A percentile compares a stretch with the other conserved stretches of the same genome.
Evolutionary conservation across 2,888 invertebrate genomes (phyloP).

Genomic region (Aspidiotus destructor): DNA sequence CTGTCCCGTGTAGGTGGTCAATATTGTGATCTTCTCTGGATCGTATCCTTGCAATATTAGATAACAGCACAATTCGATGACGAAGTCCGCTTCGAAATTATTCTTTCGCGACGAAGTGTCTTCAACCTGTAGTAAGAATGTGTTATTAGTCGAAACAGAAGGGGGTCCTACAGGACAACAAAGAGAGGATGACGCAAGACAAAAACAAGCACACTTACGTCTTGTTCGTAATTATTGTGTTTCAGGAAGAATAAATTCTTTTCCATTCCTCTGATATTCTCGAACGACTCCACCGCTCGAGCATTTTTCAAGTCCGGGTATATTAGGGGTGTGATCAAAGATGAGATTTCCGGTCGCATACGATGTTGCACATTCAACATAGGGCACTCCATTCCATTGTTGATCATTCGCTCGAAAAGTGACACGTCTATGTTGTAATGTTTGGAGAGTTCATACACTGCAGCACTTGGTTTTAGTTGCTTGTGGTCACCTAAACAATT

Average conservation of each 20-base stretch:
- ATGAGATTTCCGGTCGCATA: slow-evolving; percentile 47
- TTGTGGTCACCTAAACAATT: slow-evolving; percentile 57
- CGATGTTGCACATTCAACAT: slow-evolving; percentile 46
- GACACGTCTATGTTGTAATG: slow-evolving; percentile 46
- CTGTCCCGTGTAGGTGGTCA: slow-evolving; percentile 64
- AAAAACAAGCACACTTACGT: not conserved
- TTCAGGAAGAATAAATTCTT: slow-evolving; percentile 58
- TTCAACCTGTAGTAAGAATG: slow-evolving; percentile 39
- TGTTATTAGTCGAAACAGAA: not conserved
- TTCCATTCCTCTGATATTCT: slow-evolving; percentile 51
- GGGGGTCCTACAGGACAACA: too few species aligned
- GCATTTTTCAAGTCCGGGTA: slow-evolving; percentile 56
- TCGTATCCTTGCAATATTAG: slow-evolving; percentile 53
- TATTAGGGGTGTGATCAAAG: slow-evolving; percentile 50
- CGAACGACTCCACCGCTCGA: slow-evolving; percentile 48
- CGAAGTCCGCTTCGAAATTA: slow-evolving; percentile 54
- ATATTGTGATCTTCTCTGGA: slow-evolving; percentile 57
- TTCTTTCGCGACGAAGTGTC: slow-evolving; percentile 55
- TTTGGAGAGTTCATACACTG: slow-evolving; percentile 44
- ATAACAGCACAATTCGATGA: slow-evolving; percentile 52
- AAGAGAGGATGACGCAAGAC: too few species aligned
- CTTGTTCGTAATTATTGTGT: slow-evolving; percentile 52
- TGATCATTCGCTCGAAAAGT: slow-evolving; percentile 48
- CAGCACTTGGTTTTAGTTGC: slow-evolving; percentile 56
- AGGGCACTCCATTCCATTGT: slow-evolving; percentile 43